These are phyloP conservation scores for Papilio polyxenes DNA, from an alignment of 1,140 invertebrate genomes.

Conservation along the genomic window DNA sequence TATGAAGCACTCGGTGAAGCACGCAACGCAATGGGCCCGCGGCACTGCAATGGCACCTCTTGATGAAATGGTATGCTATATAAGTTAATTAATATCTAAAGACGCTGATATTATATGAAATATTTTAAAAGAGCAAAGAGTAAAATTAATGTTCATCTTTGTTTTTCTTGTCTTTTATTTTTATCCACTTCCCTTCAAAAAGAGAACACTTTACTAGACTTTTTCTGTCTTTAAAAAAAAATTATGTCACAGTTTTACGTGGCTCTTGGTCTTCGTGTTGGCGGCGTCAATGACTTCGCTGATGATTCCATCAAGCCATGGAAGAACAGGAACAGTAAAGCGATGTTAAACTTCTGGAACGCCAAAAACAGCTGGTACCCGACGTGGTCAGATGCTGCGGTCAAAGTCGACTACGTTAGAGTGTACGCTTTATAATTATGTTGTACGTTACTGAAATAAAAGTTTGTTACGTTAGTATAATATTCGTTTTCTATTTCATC, in stretches of 20 bases:
- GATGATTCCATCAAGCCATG: constrained; percentile 86
- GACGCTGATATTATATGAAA: not conserved
- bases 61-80: constrained; percentile 68
- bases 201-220: not conserved
- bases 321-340: constrained; percentile 82
- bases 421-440: constrained; percentile 78
- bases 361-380: constrained; percentile 81
- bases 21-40: constrained; percentile 60
- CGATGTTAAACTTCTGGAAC: constrained; percentile 84
- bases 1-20: constrained; percentile 49
- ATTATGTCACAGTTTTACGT: constrained; percentile 89
- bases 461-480: not conserved
- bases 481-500: not conserved
- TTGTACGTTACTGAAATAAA: not conserved
- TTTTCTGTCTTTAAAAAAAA: too few relatives aligned
- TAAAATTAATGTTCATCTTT: too few relatives aligned
- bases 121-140: too few relatives aligned
- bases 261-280: constrained; percentile 87
- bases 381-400: constrained; percentile 82
- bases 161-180: too few relatives aligned
- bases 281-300: constrained; percentile 86
- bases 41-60: constrained; percentile 68
- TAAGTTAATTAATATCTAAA: not conserved
- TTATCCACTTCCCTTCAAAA: too few relatives aligned
- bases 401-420: constrained; percentile 84